Evolutionary conservation across 2,113 vertebrate species (phyloP).

Genomic region (Ariopsis seemanni): DNA sequence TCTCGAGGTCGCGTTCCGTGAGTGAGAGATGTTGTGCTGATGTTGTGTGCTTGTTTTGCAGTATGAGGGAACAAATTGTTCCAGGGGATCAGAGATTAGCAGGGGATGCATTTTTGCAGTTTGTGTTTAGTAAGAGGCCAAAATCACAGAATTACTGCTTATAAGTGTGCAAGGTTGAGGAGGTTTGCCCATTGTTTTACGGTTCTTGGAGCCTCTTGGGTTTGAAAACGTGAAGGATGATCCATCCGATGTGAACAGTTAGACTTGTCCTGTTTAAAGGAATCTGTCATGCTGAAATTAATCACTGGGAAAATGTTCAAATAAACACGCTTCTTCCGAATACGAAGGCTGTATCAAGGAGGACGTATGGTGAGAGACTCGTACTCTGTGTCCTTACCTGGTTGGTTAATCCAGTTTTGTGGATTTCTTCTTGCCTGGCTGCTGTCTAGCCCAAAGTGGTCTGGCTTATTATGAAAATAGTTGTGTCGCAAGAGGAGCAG

Average conservation of each 20-base stretch:
- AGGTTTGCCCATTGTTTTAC: neutral
- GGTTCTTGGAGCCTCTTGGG: neutral
- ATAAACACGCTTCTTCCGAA: neutral
- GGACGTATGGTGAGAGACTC: neutral
- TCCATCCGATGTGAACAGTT: neutral
- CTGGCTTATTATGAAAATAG: slow-evolving; percentile 45
- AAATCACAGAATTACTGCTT: slow-evolving; percentile 68
- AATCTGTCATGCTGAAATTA: neutral
- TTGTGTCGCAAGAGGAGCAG: slow-evolving; percentile 31
- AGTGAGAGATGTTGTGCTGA: slow-evolving; percentile 54
- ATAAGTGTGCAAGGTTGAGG: slow-evolving; percentile 68
- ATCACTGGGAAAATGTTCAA: neutral
- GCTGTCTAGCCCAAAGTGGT: slow-evolving; percentile 42
- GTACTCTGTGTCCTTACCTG: neutral
- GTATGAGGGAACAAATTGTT: slow-evolving; percentile 72
- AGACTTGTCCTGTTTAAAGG: neutral
- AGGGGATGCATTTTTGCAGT: slow-evolving; percentile 70
- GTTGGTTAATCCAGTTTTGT: slow-evolving; percentile 17
- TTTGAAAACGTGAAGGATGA: neutral
- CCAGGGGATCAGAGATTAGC: slow-evolving; percentile 74
- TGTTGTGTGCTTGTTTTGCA: slow-evolving; percentile 56
- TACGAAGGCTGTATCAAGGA: neutral
- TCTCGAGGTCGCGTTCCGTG: slow-evolving; percentile 67
- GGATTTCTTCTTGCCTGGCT: slow-evolving; percentile 28
- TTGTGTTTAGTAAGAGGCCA: slow-evolving; percentile 71